These are phyloP conservation scores for Lepidonotus clava DNA, from an alignment of 2,888 invertebrate species.

Conservation along the genomic window DNA sequence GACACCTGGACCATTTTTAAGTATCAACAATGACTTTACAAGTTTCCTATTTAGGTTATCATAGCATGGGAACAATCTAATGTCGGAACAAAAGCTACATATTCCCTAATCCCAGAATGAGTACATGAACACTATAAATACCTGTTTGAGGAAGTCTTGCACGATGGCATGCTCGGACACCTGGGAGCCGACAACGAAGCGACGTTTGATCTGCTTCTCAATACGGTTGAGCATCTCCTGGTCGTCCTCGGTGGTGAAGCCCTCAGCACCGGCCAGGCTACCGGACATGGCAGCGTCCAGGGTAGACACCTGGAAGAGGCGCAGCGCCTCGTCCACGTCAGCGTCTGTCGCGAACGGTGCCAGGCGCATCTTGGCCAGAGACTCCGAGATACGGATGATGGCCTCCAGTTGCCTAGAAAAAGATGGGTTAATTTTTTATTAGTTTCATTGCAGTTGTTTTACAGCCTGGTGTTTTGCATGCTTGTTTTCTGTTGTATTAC, in stretches of 20 bases:
- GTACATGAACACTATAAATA: constrained; percentile 59
- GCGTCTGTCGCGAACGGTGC: constrained; percentile 93
- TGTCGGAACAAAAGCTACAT: background rate
- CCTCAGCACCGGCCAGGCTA: constrained; percentile 96
- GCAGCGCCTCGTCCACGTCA: constrained; percentile 96
- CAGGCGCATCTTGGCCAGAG: constrained; percentile 97
- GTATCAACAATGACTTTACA: too few species aligned
- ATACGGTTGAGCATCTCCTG: constrained; percentile 93
- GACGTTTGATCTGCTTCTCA: constrained; percentile 95
- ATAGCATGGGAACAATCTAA: background rate
- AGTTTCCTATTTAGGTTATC: background rate
- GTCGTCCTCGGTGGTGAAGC: constrained; percentile 97
- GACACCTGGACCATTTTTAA: too few species aligned
- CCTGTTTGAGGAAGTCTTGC: constrained; percentile 87
- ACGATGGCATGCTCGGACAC: constrained; percentile 96
- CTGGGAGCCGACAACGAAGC: constrained; percentile 94
- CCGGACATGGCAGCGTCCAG: constrained; percentile 97
- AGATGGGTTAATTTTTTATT: background rate
- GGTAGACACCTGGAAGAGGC: constrained; percentile 98
- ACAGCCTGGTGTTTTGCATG: too few species aligned
- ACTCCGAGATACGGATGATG: constrained; percentile 95
- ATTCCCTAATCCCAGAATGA: background rate
- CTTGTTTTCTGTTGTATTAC: too few species aligned
- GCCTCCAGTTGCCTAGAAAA: constrained; percentile 91
- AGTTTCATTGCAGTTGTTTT: background rate